Conservation (phyloP, 2,797 vertebrate genomes). For the Luscinia luscinia region DNA sequence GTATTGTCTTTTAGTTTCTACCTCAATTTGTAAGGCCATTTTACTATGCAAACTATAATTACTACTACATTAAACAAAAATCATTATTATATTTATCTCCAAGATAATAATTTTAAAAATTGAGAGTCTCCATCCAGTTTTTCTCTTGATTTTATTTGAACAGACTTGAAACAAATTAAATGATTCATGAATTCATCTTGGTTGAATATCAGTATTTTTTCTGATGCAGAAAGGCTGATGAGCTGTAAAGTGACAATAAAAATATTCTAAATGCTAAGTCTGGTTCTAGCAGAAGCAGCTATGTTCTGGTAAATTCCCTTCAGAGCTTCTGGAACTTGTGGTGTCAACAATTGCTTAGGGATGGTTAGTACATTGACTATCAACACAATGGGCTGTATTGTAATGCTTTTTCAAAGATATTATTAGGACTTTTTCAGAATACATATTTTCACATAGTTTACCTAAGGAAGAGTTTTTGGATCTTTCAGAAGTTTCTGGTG, state of each 20-base stretch:
- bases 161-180: conserved; percentile 65
- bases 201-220: conserved; percentile 47
- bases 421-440: background rate
- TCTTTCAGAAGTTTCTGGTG: background rate
- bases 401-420: background rate
- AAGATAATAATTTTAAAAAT: conserved; percentile 26
- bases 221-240: conserved; percentile 53
- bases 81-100: background rate
- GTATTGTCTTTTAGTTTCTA: background rate
- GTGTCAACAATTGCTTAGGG: background rate
- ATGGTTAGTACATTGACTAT: background rate
- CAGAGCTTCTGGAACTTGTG: background rate
- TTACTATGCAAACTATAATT: background rate
- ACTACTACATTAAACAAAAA: background rate
- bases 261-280: conserved; percentile 30
- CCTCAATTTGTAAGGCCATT: background rate
- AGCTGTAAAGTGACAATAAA: conserved; percentile 10
- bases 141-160: conserved; percentile 23
- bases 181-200: conserved; percentile 53
- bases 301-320: background rate
- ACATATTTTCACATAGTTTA: background rate
- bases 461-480: background rate
- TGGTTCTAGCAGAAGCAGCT: conserved; percentile 22
- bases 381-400: background rate
- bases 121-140: conserved; percentile 1